Percentiles rank a stretch among this genome's conserved stretches.
Evolutionary conservation across 2,113 vertebrate species (phyloP).

Genomic region (Hippolais icterina): DNA sequence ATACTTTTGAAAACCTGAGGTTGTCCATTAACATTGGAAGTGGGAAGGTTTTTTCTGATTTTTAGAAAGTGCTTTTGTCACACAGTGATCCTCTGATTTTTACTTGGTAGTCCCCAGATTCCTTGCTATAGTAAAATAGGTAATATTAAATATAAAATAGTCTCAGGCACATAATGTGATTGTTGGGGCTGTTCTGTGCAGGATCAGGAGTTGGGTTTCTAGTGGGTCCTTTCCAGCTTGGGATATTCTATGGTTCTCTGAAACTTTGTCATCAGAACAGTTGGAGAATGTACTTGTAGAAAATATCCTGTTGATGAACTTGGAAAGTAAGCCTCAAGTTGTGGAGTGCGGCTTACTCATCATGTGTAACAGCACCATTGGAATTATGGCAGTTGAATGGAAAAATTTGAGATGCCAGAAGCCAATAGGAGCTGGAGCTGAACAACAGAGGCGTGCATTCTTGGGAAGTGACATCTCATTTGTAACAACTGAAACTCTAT

Average conservation of each 20-base stretch:
- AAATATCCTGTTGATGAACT: neutral
- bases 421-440: slow-evolving; percentile 15
- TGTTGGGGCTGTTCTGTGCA: neutral
- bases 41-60: neutral
- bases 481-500: slow-evolving; percentile 31
- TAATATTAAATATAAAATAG: too few relatives aligned
- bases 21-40: neutral
- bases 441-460: slow-evolving; percentile 32
- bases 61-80: neutral
- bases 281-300: neutral
- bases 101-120: neutral
- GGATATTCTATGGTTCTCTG: neutral
- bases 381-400: neutral
- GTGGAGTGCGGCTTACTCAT: slow-evolving; percentile 12
- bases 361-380: neutral
- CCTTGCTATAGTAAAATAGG: neutral
- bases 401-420: slow-evolving; percentile 49
- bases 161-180: neutral
- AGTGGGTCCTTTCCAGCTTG: neutral
- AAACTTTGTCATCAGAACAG: neutral
- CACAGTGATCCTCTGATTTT: fast-evolving
- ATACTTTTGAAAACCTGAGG: neutral
- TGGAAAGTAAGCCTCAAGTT: neutral
- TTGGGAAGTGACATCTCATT: slow-evolving; percentile 43
- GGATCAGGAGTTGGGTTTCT: neutral